Conservation (phyloP, 1,140 invertebrate species). For the Babylonia areolata region DNA sequence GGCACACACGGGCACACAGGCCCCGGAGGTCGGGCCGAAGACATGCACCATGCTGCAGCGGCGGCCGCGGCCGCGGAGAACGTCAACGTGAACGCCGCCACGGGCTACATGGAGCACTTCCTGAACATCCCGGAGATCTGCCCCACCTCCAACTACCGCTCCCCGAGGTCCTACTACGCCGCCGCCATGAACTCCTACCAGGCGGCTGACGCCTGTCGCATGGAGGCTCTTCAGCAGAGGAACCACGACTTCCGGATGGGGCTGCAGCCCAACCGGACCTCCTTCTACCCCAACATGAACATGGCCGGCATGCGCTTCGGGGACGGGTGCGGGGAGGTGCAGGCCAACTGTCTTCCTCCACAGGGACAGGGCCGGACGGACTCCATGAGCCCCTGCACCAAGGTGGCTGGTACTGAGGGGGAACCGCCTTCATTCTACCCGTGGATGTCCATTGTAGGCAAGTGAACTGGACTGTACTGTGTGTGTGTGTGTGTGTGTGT, state of each 20-base stretch:
- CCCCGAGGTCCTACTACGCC: conserved; percentile 59
- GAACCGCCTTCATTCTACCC: conserved; percentile 64
- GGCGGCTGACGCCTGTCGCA: conserved; percentile 64
- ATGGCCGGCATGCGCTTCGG: conserved; percentile 65
- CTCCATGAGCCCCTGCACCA: conserved; percentile 65
- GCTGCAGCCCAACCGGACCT: conserved; percentile 62
- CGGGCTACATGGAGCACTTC: conserved; percentile 73
- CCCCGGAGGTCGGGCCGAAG: conserved; percentile 36
- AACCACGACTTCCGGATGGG: conserved; percentile 71
- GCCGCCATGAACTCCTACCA: conserved; percentile 55
- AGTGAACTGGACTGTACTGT: conserved; percentile 55
- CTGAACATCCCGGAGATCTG: conserved; percentile 74
- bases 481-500: too few relatives aligned
- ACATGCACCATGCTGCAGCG: conserved; percentile 52
- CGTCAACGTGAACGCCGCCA: conserved; percentile 64
- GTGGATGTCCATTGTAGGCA: conserved; percentile 73
- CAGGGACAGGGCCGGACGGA: conserved; percentile 48
- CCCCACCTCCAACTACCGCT: conserved; percentile 67
- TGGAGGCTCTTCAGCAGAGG: conserved; percentile 69
- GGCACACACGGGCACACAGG: conserved; percentile 44
- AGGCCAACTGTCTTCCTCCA: conserved; percentile 42
- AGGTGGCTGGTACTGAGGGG: conserved; percentile 46
- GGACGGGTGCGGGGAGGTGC: conserved; percentile 51
- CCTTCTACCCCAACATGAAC: conserved; percentile 71
- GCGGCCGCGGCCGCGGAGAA: conserved; percentile 58